These are phyloP conservation scores for Eupithecia subfuscata DNA, from an alignment of 2,888 invertebrate genomes.

Conservation along the genomic window DNA sequence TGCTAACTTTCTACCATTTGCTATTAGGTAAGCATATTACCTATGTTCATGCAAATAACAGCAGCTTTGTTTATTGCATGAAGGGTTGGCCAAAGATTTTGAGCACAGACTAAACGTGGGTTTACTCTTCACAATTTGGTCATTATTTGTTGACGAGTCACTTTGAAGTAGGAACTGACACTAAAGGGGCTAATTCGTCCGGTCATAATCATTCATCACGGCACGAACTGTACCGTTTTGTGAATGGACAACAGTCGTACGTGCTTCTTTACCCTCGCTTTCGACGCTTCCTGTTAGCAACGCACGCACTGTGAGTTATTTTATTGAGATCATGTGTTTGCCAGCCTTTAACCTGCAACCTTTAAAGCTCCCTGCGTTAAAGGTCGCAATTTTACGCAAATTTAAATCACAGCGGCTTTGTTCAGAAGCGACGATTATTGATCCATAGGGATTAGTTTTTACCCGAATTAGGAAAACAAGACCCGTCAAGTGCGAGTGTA, in stretches of 20 bases:
- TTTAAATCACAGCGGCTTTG: not conserved
- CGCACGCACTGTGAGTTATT: not conserved
- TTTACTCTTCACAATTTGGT: constrained; percentile 13
- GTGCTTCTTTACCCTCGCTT: constrained; percentile 14
- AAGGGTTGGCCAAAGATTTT: not conserved
- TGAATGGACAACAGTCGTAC: constrained; percentile 18
- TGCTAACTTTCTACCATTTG: not conserved
- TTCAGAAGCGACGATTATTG: too few species aligned
- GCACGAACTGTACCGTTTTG: constrained; percentile 17
- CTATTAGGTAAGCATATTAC: not conserved
- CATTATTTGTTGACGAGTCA: constrained; percentile 16
- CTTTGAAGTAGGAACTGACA: constrained; percentile 25
- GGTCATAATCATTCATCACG: constrained; percentile 29
- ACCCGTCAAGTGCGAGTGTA: too few species aligned
- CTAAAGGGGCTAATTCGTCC: constrained; percentile 29
- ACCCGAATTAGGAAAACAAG: too few species aligned
- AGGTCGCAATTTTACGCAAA: not conserved
- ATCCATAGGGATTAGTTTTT: too few species aligned
- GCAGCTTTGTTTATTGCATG: not conserved
- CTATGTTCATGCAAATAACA: too few species aligned
- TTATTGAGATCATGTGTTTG: not conserved
- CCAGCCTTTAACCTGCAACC: not conserved
- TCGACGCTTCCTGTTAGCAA: constrained; percentile 30
- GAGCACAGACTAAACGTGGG: not conserved
- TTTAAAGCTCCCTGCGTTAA: not conserved